phyloP scores from a whole-genome alignment of 2,888 invertebrate genomes.

The Dryobotodes eremita region DNA sequence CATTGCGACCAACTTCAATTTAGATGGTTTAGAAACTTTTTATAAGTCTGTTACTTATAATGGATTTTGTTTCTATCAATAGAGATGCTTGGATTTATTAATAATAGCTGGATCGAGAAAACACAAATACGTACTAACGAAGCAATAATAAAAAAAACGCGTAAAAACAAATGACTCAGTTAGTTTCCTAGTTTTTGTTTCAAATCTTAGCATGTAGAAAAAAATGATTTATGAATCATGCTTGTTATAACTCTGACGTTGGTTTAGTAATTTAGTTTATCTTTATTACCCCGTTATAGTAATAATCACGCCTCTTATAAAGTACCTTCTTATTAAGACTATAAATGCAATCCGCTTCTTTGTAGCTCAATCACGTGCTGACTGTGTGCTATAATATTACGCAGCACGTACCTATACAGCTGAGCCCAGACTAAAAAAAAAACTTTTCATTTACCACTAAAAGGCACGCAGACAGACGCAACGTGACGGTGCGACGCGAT shows the following conservation, averaged over 20 bases:
- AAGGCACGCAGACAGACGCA: no score
- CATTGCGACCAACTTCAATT: neutral
- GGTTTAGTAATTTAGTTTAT: neutral
- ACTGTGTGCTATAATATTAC: neutral
- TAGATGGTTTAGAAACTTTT: neutral
- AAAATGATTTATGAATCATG: constrained; percentile 18
- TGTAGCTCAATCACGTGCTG: neutral
- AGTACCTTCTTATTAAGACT: constrained; percentile 9
- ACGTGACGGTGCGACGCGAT: no score
- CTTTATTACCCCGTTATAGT: neutral
- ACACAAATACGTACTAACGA: neutral
- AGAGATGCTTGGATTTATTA: neutral
- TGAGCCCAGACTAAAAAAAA: no score
- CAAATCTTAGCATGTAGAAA: neutral
- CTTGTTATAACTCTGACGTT: constrained; percentile 19
- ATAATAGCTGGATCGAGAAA: no score
- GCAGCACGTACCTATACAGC: neutral
- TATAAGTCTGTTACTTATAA: neutral
- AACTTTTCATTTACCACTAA: no score
- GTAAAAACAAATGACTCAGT: neutral
- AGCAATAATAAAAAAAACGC: neutral
- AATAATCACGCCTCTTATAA: constrained; percentile 25
- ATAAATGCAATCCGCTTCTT: constrained; percentile 15
- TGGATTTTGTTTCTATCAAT: neutral
- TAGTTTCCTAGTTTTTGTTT: constrained; percentile 16